Conservation (phyloP, 1,140 invertebrate genomes). For the Sipha flava region DNA sequence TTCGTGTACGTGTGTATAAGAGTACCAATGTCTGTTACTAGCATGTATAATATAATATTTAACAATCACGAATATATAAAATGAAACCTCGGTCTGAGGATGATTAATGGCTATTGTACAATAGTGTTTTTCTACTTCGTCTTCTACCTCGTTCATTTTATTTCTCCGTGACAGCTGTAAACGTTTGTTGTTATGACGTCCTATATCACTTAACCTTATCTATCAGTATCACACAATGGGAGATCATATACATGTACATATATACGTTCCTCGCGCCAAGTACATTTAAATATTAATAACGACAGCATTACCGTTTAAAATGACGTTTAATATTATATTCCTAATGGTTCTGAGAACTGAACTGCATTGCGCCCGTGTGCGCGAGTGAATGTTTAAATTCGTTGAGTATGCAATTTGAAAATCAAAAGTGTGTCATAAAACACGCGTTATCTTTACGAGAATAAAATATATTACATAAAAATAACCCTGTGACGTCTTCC, state of each 20-base stretch:
- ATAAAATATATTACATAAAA: not conserved
- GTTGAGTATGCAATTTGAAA: not conserved
- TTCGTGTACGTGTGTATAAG: not conserved
- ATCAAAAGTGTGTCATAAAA: not conserved
- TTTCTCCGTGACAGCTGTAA: slow-evolving; percentile 13
- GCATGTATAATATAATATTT: not conserved
- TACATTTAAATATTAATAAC: not conserved
- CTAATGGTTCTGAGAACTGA: not conserved
- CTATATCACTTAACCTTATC: slow-evolving; percentile 31
- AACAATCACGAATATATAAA: not conserved
- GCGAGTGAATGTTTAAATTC: not conserved
- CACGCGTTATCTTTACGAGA: not conserved
- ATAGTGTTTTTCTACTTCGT: not conserved
- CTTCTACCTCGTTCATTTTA: not conserved
- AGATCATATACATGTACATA: too few relatives aligned
- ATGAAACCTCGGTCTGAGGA: slow-evolving; percentile 6
- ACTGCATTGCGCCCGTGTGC: not conserved
- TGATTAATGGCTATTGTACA: slow-evolving; percentile 28
- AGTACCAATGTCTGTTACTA: not conserved
- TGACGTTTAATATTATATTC: not conserved
- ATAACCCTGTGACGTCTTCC: not conserved
- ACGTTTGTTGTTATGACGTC: slow-evolving; percentile 30
- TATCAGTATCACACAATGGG: slow-evolving; percentile 23
- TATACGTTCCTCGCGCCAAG: not conserved
- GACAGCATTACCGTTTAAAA: not conserved